Evolutionary conservation across 1,140 invertebrate genomes (phyloP).

Genomic region (Idris sp.): DNA sequence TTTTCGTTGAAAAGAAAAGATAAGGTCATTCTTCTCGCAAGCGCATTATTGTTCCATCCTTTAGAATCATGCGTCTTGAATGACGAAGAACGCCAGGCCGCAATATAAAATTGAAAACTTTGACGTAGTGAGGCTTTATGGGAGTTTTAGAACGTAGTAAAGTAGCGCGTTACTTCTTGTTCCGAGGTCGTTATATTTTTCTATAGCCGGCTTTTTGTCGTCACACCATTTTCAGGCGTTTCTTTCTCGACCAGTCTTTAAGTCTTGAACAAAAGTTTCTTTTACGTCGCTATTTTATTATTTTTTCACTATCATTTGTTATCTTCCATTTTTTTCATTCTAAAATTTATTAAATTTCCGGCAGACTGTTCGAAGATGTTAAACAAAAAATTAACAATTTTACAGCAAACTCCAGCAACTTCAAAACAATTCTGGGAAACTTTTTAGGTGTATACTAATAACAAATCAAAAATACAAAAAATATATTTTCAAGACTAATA

Average conservation of each 20-base stretch:
- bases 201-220: conserved; percentile 67
- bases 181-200: conserved; percentile 74
- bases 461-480: no score
- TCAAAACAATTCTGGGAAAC: no score
- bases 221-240: conserved; percentile 62
- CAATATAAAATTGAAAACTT: conserved; percentile 78
- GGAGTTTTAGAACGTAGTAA: conserved; percentile 76
- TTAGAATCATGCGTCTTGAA: conserved; percentile 57
- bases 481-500: no score
- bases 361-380: no score
- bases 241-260: conserved; percentile 63
- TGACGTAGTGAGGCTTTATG: conserved; percentile 72
- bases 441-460: no score
- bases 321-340: conserved; percentile 13
- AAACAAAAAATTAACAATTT: no score
- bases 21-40: no score
- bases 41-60: conserved; percentile 40
- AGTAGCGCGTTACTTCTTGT: conserved; percentile 73
- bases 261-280: conserved; percentile 18
- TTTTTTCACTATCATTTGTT: conserved; percentile 28
- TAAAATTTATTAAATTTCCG: no score
- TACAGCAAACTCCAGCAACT: no score
- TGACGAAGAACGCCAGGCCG: conserved; percentile 65
- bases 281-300: conserved; percentile 12
- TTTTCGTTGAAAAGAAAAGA: no score